Evolutionary conservation across 2,888 invertebrate genomes (phyloP), one percentile per base, ranked within the genome.

Genomic region (Ectropis crepuscularia): DNA sequence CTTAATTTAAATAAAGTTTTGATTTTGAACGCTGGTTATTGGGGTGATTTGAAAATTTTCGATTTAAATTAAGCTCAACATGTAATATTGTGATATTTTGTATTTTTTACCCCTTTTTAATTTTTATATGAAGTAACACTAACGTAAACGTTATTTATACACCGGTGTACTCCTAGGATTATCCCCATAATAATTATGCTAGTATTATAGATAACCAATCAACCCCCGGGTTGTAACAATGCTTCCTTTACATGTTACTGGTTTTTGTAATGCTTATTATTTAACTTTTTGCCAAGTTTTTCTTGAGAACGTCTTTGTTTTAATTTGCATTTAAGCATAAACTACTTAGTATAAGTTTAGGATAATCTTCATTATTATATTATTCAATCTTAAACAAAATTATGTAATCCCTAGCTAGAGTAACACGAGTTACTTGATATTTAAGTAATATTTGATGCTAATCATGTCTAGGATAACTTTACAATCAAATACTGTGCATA

Each of bases 41-140:
- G 80, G 82, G 83, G 79, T 81, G 79, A 74, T 78, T 75, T 64
- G 69, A 73, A 76, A 74, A 65, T 61, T 79, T 83, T 81, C 77
- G 72, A 85, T 88, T 91, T 90, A 89, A 92, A 92, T 92, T 92
- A 90, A 92, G 92, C 93, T 92, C 91, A 90, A 92, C 92, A 88
- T 87, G 85, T 90, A 91, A 90, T 87, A 87, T 89, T 92, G 93
- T 93, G 93, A 93, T 93, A 93, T 93, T 93, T 92, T 92, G 86
- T 88, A 87, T 87, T 89, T 50, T 87, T 88, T 87, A 86, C 81
- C 86, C 87, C 82, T 83, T 85, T 89, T 86, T 84, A 78, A 83
- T 83, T 88, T 87, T 84, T 82, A 83, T 79, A 79, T 81, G 78
- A 80, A 80, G 73, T 83, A 75, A 81, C 80, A 83, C 81, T 83